Evolutionary conservation across 2,797 vertebrate species (phyloP).

Genomic region (Momotus momota): DNA sequence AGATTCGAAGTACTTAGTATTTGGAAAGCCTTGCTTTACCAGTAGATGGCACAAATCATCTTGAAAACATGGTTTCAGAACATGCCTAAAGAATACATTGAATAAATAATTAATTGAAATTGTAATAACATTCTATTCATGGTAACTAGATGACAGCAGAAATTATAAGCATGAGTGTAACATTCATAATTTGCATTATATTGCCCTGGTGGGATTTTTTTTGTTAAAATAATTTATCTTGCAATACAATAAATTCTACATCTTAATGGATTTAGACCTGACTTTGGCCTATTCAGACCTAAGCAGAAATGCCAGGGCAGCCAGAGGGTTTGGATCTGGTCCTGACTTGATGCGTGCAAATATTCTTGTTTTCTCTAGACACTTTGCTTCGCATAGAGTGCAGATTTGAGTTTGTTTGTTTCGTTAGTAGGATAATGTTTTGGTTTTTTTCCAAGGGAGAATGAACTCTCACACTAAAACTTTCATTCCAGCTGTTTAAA

Average conservation of each 20-base stretch:
- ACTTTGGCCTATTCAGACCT: neutral
- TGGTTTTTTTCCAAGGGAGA: neutral
- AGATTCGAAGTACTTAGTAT: neutral
- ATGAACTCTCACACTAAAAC: neutral
- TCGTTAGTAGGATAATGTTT: neutral
- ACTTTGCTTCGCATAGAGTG: neutral
- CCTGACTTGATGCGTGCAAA: neutral
- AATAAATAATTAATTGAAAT: neutral
- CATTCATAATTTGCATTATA: neutral
- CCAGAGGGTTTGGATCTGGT: neutral
- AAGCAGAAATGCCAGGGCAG: neutral
- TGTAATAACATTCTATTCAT: neutral
- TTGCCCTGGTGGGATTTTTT: neutral
- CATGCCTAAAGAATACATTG: neutral
- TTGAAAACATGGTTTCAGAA: constrained; percentile 10
- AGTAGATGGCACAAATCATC: constrained; percentile 65
- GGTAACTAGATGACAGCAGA: neutral
- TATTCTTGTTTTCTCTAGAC: neutral
- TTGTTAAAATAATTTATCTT: neutral
- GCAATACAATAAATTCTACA: neutral
- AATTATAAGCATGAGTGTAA: neutral
- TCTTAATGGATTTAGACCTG: neutral
- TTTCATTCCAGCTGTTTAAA: constrained; percentile 40
- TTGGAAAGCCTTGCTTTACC: constrained; percentile 29
- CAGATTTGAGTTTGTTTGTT: neutral